Evolutionary conservation across 2,888 invertebrate species (phyloP), one percentile per base, ranked within the genome.

Genomic region (Nemoura dubitans): DNA sequence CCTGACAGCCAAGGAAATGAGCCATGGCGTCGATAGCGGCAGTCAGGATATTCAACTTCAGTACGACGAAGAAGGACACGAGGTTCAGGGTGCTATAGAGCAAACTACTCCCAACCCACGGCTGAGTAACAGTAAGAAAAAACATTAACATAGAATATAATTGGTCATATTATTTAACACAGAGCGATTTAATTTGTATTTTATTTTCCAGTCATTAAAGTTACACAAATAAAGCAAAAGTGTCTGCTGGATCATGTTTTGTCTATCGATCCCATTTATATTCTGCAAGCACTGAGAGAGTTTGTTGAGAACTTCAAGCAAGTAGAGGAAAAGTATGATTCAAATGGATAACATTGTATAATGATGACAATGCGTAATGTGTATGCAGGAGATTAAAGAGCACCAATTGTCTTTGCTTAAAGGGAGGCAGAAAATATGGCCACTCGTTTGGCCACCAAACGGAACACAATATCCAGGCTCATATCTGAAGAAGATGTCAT

Each of bases 211-310:
- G 59, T 21, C 3, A 21, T 59, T 59, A 59, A 59, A 21, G 59
- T 59, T 59, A 10, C 59, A 59, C 59, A 36, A 36, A 3, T 42
- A 0, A 36, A 7, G 10, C 25, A n/a, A 10, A 83, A 83, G 27
- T 83, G 83, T 42, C 10, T 6, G 29, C 10, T 43, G 28, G 84
- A 94, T 36, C 96, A 96, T 90, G 92, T 92, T 77, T 90, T 95
- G 86, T 93, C 94, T 89, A 95, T 96, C 88, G 95, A 95, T 89
- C 93, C 95, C 0, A 93, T 94, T 87, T 94, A 94, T 89, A 94
- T 96, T 0, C 91, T 96, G 85, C 94, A 93, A 29, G 95, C 95
- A 0, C 90, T 96, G 76, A 93, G 93, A 87, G 94, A 95, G 88
- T 96, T 95, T 89, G 93, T 95, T 6, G 90, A 90, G 6, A 91